Conservation (phyloP, 1,140 invertebrate species). For the Sinella curviseta region DNA sequence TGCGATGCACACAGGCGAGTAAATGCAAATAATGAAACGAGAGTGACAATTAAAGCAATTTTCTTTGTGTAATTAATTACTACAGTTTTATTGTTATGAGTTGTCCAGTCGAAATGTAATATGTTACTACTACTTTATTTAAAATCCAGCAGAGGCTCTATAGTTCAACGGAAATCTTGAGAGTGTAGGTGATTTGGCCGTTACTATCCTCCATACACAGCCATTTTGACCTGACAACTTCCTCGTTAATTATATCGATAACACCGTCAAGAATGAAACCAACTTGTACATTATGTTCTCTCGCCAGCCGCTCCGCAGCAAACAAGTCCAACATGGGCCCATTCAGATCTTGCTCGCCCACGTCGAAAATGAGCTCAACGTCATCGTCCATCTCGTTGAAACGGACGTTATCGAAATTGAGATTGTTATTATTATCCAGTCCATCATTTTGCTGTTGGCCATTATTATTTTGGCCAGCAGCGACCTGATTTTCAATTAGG, state of each 20-base stretch:
- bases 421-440: background rate
- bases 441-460: too few species aligned
- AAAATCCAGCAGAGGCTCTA: too few species aligned
- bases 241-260: constrained; percentile 7
- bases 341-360: background rate
- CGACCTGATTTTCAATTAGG: background rate
- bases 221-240: constrained; percentile 6
- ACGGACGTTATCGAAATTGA: background rate
- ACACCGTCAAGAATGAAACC: constrained; percentile 26
- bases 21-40: too few species aligned
- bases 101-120: too few species aligned
- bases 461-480: too few species aligned
- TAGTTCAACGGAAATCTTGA: constrained; percentile 12
- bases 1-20: too few species aligned
- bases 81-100: too few species aligned
- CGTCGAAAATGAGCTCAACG: constrained; percentile 16
- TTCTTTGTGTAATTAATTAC: too few species aligned
- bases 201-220: background rate
- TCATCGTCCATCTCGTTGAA: constrained; percentile 8
- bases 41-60: too few species aligned
- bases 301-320: background rate
- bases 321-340: background rate
- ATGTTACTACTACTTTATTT: too few species aligned
- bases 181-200: constrained; percentile 4
- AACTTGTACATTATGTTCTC: constrained; percentile 21